Base-by-base conservation (phyloP, 2,888 invertebrate species). In the Andrena camellia region DNA sequence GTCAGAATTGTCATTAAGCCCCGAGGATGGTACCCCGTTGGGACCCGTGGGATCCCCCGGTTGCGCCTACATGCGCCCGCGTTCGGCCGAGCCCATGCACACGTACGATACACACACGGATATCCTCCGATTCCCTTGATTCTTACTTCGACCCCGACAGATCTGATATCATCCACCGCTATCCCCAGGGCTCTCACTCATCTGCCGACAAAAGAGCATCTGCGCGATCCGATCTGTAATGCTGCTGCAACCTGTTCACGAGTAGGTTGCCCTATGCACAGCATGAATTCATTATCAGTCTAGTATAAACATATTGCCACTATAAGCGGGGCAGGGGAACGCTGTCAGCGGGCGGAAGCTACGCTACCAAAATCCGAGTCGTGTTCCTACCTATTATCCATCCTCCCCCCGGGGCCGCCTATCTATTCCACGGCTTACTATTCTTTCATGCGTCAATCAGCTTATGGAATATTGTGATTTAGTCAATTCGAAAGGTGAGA, bases 261-360 rank as follows among this genome's bases (percentile, higher is more conserved):
- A 88, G 86, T 90, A 92, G 90, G 84, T 89, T 84, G 85, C 84
- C 88, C 88, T 77, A 74, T 86, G 89, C 90, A 70, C 89, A 88
- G 85, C 91, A 90, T 91, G 92, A 93, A 93, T 93, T 93, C 94
- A 94, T 93, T 94, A 94, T 92, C 91, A 89, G 90, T 79, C 92
- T 94, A 93, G 94, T 94, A 91, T 92, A 94, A 94, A 94, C 94
- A 94, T 94, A 94, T 94, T 94, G 94, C 84, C 81, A 80, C 81
- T 81, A 72, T 70, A 81, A 74, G 69, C 70, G 75, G 75, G 29
- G 48, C 63, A 60, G 74, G 71, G 75, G 70, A 81, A 68, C 78
- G 82, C 85, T 88, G 83, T 84, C 87, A 89, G 90, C 88, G 87
- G 86, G 75, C 23, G 78, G 35, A 78, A 79, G 79, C 70, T 72